Conservation (phyloP, 2,888 invertebrate species). For the Coecobrya sp. region DNA sequence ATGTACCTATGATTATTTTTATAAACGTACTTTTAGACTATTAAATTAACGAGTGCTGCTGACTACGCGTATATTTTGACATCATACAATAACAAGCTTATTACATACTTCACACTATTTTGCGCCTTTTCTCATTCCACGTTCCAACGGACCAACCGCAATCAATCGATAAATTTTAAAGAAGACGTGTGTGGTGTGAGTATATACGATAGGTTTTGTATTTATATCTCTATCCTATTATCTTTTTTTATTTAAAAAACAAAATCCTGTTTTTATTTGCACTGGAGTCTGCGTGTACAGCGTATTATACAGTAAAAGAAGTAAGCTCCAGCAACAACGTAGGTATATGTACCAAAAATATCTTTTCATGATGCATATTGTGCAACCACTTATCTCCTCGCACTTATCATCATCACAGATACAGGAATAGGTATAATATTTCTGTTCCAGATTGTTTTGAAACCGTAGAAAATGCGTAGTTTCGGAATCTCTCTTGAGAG, state of each 20-base stretch:
- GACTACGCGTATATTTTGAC: background rate
- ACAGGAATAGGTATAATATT: too few species aligned
- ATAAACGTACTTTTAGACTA: background rate
- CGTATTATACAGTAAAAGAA: background rate
- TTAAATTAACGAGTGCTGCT: conserved; percentile 20
- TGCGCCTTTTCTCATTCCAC: conserved; percentile 17
- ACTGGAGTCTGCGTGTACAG: background rate
- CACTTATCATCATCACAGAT: background rate
- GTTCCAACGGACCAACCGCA: conserved; percentile 14
- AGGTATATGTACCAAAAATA: background rate
- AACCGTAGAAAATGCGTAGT: conserved; percentile 55
- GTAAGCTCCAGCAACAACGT: too few species aligned
- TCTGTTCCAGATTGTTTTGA: conserved; percentile 48
- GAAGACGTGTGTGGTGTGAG: background rate
- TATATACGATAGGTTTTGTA: background rate
- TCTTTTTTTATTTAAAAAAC: conserved; percentile 8
- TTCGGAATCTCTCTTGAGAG: conserved; percentile 25
- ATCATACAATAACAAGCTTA: background rate
- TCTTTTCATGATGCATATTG: conserved; percentile 21
- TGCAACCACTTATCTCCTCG: conserved; percentile 39
- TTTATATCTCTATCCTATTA: background rate
- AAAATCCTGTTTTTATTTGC: conserved; percentile 40
- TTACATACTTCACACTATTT: background rate
- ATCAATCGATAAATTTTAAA: conserved; percentile 17
- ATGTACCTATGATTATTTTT: background rate